These are phyloP conservation scores for Stomatorhinus ivindoensis DNA, from an alignment of 2,113 vertebrate genomes.

Conservation along the genomic window DNA sequence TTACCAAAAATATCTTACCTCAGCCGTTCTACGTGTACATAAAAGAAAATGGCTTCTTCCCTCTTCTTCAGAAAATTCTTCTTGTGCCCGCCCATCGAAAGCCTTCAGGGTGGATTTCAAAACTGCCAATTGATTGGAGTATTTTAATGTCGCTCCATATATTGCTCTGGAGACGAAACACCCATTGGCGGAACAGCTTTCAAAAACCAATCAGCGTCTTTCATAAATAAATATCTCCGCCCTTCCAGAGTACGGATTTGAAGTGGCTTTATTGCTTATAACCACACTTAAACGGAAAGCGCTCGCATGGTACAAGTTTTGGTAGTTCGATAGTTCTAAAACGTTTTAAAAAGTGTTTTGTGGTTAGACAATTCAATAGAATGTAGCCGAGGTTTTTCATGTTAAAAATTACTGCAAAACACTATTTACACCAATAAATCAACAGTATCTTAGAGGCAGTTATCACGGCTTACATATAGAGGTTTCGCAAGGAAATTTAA, in stretches of 20 bases:
- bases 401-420: background rate
- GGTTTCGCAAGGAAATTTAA: background rate
- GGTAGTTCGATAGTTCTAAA: background rate
- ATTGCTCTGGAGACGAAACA: background rate
- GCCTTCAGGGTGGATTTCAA: background rate
- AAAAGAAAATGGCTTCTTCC: constrained; percentile 9
- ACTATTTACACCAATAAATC: background rate
- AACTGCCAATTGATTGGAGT: background rate
- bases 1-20: constrained; percentile 1
- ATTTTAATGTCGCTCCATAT: background rate
- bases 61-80: background rate
- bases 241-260: background rate
- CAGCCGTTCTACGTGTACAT: background rate
- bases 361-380: background rate
- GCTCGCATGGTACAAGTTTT: background rate
- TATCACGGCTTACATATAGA: background rate
- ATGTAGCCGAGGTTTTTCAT: background rate
- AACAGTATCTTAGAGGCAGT: background rate
- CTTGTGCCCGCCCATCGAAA: background rate
- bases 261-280: background rate
- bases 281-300: background rate
- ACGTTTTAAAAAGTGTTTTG: background rate
- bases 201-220: background rate
- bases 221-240: background rate
- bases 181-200: background rate